Conservation (phyloP, 2,888 invertebrate genomes). For the Caenorhabditis parvicauda region DNA sequence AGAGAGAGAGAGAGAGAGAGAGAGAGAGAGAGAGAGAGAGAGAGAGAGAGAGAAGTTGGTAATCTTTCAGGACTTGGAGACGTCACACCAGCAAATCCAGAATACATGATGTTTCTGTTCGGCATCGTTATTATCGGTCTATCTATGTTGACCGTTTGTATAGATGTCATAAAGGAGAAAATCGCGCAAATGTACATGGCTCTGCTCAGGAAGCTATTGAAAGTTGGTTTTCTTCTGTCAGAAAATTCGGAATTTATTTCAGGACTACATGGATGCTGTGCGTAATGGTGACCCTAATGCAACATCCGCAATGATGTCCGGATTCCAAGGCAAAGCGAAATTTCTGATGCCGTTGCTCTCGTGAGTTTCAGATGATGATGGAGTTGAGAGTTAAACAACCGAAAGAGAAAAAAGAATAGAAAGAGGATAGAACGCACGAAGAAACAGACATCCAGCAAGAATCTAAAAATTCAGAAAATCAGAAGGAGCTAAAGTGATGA, state of each 20-base stretch:
- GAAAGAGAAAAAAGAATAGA: background rate
- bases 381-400: too few species aligned
- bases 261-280: constrained; percentile 53
- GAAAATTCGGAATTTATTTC: constrained; percentile 13
- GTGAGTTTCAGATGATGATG: constrained; percentile 33
- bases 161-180: constrained; percentile 60
- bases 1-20: too few species aligned
- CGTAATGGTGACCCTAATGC: constrained; percentile 54
- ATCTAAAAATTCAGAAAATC: constrained; percentile 38
- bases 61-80: constrained; percentile 66
- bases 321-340: constrained; percentile 56
- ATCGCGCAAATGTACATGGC: constrained; percentile 52
- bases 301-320: constrained; percentile 52
- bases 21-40: too few species aligned
- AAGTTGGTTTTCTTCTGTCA: constrained; percentile 19
- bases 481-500: constrained; percentile 55
- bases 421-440: background rate
- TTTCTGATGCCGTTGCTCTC: constrained; percentile 56
- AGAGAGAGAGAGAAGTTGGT: too few species aligned
- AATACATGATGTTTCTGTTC: constrained; percentile 65
- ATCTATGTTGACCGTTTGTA: constrained; percentile 58
- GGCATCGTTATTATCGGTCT: constrained; percentile 53
- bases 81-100: constrained; percentile 65
- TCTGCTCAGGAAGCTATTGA: constrained; percentile 49
- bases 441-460: too few species aligned